Base-by-base conservation (phyloP, 2,888 invertebrate species). In the Theretra japonica region DNA sequence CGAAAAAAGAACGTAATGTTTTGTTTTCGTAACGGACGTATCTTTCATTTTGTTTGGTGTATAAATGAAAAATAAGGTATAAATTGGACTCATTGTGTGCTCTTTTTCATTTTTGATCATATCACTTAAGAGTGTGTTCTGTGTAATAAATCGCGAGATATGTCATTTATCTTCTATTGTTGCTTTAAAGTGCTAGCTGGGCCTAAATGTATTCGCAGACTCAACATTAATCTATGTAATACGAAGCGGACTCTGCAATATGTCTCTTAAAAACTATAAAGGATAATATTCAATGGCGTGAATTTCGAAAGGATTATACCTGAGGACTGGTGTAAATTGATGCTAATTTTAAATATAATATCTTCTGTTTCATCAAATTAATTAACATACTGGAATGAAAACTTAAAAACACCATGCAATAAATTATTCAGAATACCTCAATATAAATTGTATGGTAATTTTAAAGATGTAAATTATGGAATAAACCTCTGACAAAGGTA, bases 1-100 rank as follows among this genome's bases (percentile, higher is more conserved):
- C 74, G 79, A 85, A 86, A 84, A 86, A 83, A 80, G 80, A 85
- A 65, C 48, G 65, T 65, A 79, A 78, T 80, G 81, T 81, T 83
- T 82, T 83, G 80, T 84, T 88, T 84, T 82, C 76, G 76, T 81
- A 83, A 83, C 82, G 83, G 83, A 79, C 68, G 74, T 77, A 77
- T 70, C 74, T 74, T 76, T 33, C 59, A 72, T 60, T 62, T 69
- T 69, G 72, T 72, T 59, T 23, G n/a, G 53, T 28, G 28, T 50
- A 23, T 30, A 65, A 56, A 70, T 60, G 41, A 65, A 41, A 21
- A 48, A 65, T 23, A 65, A 41, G 17, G 65, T 41, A 65, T 48
- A 65, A 62, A 65, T 48, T 41, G 23, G 41, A 48, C 23, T 48
- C 41, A 65, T 65, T 65, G 65, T 62, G 21, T 33, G 60, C 11